Percentiles rank a stretch among this genome's conserved stretches.
These are phyloP conservation scores for Mesorhabditis spiculigera DNA, from an alignment of 2,888 invertebrate species.

Conservation along the genomic window DNA sequence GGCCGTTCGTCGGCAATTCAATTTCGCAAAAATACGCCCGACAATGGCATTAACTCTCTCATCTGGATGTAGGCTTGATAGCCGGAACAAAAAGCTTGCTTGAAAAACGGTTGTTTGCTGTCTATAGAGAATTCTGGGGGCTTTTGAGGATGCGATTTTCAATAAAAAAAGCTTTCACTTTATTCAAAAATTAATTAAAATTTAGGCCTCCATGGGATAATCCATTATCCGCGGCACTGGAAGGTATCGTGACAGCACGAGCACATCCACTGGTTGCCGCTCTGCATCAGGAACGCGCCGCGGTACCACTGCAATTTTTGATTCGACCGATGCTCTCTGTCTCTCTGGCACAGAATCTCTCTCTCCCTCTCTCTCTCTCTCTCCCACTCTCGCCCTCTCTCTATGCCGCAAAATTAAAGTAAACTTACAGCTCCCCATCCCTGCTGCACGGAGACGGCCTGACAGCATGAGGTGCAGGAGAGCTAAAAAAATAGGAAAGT, in stretches of 20 bases:
- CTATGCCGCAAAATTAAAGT: no score
- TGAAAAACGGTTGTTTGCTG: no score
- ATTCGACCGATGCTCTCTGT: neutral
- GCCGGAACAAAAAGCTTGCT: no score
- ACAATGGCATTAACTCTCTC: no score
- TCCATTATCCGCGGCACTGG: neutral
- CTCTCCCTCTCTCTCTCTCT: neutral
- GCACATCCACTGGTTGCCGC: neutral
- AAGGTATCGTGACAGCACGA: neutral
- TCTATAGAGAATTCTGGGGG: no score
- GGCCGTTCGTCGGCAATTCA: no score
- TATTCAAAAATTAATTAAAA: no score
- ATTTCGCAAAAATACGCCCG: no score
- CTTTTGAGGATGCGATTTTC: no score
- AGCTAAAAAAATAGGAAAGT: neutral
- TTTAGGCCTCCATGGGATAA: neutral
- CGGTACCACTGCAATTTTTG: conserved; percentile 3
- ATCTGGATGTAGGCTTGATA: no score
- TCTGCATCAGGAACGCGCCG: conserved; percentile 3
- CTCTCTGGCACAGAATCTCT: neutral
- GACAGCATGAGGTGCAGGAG: neutral
- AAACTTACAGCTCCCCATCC: conserved; percentile 2
- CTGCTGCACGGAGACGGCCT: neutral
- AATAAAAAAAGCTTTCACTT: no score
- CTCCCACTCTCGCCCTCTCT: neutral